Percentiles rank a stretch among this genome's conserved stretches.
Conservation (phyloP, 2,797 vertebrate species). For the Anableps anableps region DNA sequence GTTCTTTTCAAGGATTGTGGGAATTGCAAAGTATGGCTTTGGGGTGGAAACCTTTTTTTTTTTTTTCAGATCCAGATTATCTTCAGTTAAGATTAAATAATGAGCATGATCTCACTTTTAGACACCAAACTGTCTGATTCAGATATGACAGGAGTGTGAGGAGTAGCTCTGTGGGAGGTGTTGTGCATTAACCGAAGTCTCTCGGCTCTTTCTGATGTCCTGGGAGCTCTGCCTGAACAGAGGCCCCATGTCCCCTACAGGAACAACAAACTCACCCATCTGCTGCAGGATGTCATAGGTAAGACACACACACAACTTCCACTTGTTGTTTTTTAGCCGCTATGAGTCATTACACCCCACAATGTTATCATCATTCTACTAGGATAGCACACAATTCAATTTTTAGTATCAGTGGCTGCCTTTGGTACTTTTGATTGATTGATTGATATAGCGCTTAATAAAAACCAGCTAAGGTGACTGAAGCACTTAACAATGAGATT, state of each 20-base stretch:
- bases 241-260: constrained; percentile 84
- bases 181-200: constrained; percentile 89
- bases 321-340: no score
- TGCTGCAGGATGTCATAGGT: constrained; percentile 88
- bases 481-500: no score
- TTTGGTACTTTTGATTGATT: no score
- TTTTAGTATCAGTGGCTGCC: no score
- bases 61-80: background rate
- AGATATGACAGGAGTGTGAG: constrained; percentile 86
- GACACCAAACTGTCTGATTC: background rate
- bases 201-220: constrained; percentile 86
- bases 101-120: background rate
- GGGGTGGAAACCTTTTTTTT: background rate
- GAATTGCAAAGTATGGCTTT: background rate
- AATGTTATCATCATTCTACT: no score
- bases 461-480: no score
- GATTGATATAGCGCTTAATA: no score
- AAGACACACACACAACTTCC: constrained; percentile 11
- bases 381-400: no score
- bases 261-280: constrained; percentile 89
- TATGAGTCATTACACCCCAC: no score
- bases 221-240: constrained; percentile 85
- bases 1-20: background rate
- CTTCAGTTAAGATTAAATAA: background rate
- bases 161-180: constrained; percentile 83